Conservation (phyloP, 2,888 invertebrate genomes). For the Sinopyrophorus schimmeli region DNA sequence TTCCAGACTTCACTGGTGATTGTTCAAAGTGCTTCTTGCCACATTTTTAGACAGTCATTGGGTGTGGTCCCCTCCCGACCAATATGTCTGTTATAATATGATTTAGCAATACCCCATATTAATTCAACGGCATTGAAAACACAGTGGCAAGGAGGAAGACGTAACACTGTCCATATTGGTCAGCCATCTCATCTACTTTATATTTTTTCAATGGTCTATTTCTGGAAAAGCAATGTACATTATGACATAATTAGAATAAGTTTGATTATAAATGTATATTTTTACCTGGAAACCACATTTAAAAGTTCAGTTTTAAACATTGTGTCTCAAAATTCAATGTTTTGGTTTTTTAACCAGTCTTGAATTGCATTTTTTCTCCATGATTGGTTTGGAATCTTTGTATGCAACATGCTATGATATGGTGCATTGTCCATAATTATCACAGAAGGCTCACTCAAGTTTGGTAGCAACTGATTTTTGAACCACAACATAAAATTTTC, state of each 20-base stretch:
- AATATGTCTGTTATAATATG: constrained; percentile 3
- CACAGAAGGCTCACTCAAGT: background rate
- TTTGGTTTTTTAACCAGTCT: background rate
- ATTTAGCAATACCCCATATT: constrained; percentile 2
- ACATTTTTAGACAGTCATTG: constrained; percentile 1
- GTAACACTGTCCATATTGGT: constrained; percentile 2
- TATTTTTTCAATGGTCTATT: background rate
- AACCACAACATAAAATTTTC: constrained; percentile 1
- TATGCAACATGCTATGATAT: background rate
- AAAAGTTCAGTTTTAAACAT: background rate
- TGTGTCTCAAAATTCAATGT: background rate
- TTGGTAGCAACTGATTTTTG: background rate
- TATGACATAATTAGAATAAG: too few relatives aligned
- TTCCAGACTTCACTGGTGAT: constrained; percentile 1
- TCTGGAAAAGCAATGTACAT: too few relatives aligned
- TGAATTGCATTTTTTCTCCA: background rate
- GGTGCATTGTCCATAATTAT: constrained; percentile 4
- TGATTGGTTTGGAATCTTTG: background rate
- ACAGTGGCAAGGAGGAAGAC: constrained; percentile 2
- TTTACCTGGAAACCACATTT: too few relatives aligned
- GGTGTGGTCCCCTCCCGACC: too few relatives aligned
- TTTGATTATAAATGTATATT: too few relatives aligned
- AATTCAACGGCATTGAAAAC: constrained; percentile 4
- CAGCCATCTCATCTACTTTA: background rate
- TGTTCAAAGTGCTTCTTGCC: background rate